Evolutionary conservation across 2,888 invertebrate species (phyloP).

Genomic region (Antitype chi): DNA sequence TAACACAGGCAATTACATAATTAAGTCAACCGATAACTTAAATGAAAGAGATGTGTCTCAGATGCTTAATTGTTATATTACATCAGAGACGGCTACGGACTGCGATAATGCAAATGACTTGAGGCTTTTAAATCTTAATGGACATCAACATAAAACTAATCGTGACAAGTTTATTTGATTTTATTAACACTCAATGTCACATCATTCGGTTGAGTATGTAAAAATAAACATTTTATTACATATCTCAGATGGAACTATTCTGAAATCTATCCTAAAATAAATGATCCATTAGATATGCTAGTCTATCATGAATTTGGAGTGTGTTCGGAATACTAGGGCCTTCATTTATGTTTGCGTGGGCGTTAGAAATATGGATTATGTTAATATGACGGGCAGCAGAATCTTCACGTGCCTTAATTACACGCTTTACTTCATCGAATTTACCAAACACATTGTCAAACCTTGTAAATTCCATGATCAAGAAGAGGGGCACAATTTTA

Average conservation of each 20-base stretch:
- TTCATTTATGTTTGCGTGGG: constrained; percentile 17
- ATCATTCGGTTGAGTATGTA: constrained; percentile 16
- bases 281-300: constrained; percentile 2
- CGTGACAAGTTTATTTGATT: constrained; percentile 47
- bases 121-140: constrained; percentile 42
- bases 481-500: not conserved
- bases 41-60: not conserved
- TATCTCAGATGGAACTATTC: not conserved
- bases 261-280: constrained; percentile 9
- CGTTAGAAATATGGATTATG: constrained; percentile 17
- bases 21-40: constrained; percentile 12
- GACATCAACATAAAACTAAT: constrained; percentile 47
- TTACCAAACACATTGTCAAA: not conserved
- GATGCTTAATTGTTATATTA: constrained; percentile 17
- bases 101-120: constrained; percentile 41
- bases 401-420: constrained; percentile 2
- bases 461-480: not conserved
- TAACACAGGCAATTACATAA: constrained; percentile 19
- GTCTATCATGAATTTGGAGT: constrained; percentile 12
- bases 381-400: not conserved
- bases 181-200: constrained; percentile 52
- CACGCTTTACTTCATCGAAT: not conserved
- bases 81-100: constrained; percentile 21
- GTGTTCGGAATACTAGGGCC: not conserved
- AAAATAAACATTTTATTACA: constrained; percentile 24